Evolutionary conservation across 2,113 vertebrate species (phyloP), one percentile per base, ranked within the genome.

Genomic region (Carettochelys insculpta): DNA sequence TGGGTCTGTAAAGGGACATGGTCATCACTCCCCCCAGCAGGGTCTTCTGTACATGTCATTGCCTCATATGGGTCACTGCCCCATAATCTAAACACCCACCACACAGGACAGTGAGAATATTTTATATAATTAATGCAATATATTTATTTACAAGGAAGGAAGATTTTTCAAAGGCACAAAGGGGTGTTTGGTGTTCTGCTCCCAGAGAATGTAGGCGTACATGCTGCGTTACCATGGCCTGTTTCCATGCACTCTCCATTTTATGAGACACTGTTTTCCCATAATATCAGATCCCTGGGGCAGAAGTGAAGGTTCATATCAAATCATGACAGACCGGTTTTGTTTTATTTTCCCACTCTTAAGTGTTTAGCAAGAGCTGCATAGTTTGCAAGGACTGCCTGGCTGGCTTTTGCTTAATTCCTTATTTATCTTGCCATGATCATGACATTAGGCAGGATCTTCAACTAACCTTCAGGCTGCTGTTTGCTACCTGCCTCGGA

Each of bases 321-420:
- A 61, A 47, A 31, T 65, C 24, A 25, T 12, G 25, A 8, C 31
- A 50, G 53, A 13, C 68, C 31, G 6, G n/a, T 16, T 71, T 16
- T 38, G 19, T 68, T 68, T 68, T 73, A 47, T 24, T 34, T 58
- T 53, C 71, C 20, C 45, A 27, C 47, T 48, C 19, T 24, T 77
- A 52, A 86, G 50, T 8, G 58, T 45, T n/a, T 51, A 52, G 3
- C 20, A 38, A 78, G 34, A 13, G 13, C 27, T 27, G 43, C 56
- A 34, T 25, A 54, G 48, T 50, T 38, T 71, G 38, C 75, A 45
- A 91, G 79, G 48, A 90, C 76, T 86, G 86, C 48, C 86, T 83
- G 87, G 83, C 87, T 82, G 71, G n/a, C 83, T 86, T 89, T 47
- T 91, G 71, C 19, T 79, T 43, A 47, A 83, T 83, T 86, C 50